Conservation (phyloP, 2,888 invertebrate genomes). For the Rambutsinella grinnellia region DNA sequence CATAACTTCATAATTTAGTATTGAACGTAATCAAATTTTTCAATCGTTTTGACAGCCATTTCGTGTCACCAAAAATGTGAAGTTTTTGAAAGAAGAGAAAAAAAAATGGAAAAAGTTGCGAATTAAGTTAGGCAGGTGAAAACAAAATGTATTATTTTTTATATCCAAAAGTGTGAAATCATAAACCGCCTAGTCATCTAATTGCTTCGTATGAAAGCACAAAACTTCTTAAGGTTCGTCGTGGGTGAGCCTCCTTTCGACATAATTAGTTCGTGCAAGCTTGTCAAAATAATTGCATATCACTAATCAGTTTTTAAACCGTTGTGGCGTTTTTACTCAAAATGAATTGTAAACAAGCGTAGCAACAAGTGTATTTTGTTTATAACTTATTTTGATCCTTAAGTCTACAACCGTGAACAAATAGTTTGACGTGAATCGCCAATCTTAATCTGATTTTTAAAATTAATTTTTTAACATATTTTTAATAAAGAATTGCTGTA, state of each 20-base stretch:
- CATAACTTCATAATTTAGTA: neutral
- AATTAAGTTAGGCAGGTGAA: slow-evolving; percentile 12
- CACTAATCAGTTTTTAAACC: slow-evolving; percentile 32
- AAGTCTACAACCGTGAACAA: too few species aligned
- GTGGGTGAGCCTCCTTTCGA: slow-evolving; percentile 42
- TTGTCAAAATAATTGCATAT: slow-evolving; percentile 37
- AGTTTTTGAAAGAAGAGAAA: neutral
- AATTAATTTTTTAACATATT: too few species aligned
- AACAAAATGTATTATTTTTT: too few species aligned
- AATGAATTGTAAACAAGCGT: neutral
- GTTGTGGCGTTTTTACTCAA: too few species aligned
- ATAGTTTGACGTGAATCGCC: too few species aligned
- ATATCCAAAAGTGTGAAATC: neutral
- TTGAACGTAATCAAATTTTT: slow-evolving; percentile 42
- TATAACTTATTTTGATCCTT: neutral
- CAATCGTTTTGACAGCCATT: slow-evolving; percentile 48
- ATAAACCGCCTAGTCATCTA: slow-evolving; percentile 7
- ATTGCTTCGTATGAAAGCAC: neutral
- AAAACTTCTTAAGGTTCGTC: slow-evolving; percentile 8
- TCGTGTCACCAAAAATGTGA: slow-evolving; percentile 42
- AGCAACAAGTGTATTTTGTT: neutral
- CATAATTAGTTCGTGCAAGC: slow-evolving; percentile 54
- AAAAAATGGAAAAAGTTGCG: slow-evolving; percentile 13
- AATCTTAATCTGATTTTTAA: too few species aligned
- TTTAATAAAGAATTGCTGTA: too few species aligned